These are phyloP conservation scores for Carcina quercana DNA, from an alignment of 2,888 invertebrate genomes.

Conservation along the genomic window DNA sequence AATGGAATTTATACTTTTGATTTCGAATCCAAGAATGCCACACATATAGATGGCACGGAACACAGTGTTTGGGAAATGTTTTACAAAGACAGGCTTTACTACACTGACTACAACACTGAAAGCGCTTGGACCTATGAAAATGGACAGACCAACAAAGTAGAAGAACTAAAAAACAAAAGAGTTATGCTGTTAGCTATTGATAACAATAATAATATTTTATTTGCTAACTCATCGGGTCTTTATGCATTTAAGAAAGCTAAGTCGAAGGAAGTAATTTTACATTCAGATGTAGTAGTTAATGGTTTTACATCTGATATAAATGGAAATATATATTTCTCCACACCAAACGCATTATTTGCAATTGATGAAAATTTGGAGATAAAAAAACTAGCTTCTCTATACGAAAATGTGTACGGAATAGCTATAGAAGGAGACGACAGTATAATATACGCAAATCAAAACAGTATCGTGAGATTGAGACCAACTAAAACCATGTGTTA, in stretches of 20 bases:
- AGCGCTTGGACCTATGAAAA: conserved; percentile 25
- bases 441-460: conserved; percentile 4
- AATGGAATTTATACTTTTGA: conserved; percentile 43
- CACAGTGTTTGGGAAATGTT: conserved; percentile 55
- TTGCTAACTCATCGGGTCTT: conserved; percentile 32
- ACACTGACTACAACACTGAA: conserved; percentile 37
- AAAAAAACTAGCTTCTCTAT: neutral
- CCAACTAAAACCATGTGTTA: conserved; percentile 2
- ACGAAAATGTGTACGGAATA: conserved; percentile 4
- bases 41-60: conserved; percentile 22
- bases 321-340: conserved; percentile 27
- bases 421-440: conserved; percentile 4
- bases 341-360: conserved; percentile 21
- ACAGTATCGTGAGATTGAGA: conserved; percentile 4
- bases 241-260: conserved; percentile 21
- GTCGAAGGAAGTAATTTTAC: neutral
- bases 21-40: conserved; percentile 29
- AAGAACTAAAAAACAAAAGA: conserved; percentile 22
- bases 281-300: conserved; percentile 21
- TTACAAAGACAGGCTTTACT: conserved; percentile 43
- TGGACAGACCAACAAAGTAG: conserved; percentile 15
- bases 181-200: conserved; percentile 27
- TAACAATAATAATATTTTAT: conserved; percentile 23
- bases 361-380: neutral
- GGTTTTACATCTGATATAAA: conserved; percentile 22